Percentiles rank a stretch among this genome's conserved stretches.
phyloP scores from a whole-genome alignment of 2,888 invertebrate genomes.

The Ellobium chinense region DNA sequence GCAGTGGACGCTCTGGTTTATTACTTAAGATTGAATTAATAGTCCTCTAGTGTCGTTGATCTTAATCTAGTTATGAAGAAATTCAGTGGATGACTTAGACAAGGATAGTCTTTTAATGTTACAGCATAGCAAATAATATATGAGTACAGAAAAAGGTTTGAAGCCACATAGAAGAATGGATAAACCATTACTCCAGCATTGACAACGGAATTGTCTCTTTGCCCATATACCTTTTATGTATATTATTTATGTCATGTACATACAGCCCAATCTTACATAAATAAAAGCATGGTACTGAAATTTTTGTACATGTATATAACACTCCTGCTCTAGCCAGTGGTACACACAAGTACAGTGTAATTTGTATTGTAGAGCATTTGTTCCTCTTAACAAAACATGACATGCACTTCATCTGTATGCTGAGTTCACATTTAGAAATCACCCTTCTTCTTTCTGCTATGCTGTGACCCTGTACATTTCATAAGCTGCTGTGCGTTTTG shows the following conservation, averaged over 20 bases:
- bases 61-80: too few relatives aligned
- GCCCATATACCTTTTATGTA: too few relatives aligned
- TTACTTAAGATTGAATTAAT: too few relatives aligned
- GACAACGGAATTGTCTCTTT: too few relatives aligned
- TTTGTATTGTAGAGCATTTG: neutral
- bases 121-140: too few relatives aligned
- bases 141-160: too few relatives aligned
- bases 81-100: too few relatives aligned
- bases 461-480: constrained; percentile 8
- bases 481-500: neutral
- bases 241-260: neutral
- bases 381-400: neutral
- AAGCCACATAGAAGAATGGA: too few relatives aligned
- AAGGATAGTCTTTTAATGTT: too few relatives aligned
- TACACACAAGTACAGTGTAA: neutral
- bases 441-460: neutral
- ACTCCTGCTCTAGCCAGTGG: neutral
- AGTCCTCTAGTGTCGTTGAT: too few relatives aligned
- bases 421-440: constrained; percentile 2
- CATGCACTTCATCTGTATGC: constrained; percentile 1
- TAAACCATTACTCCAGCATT: too few relatives aligned
- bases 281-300: neutral
- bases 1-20: too few relatives aligned
- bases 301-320: neutral
- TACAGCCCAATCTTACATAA: neutral